These are phyloP conservation scores for Aleiodes leptofemur DNA, from an alignment of 2,888 invertebrate genomes.

Conservation along the genomic window DNA sequence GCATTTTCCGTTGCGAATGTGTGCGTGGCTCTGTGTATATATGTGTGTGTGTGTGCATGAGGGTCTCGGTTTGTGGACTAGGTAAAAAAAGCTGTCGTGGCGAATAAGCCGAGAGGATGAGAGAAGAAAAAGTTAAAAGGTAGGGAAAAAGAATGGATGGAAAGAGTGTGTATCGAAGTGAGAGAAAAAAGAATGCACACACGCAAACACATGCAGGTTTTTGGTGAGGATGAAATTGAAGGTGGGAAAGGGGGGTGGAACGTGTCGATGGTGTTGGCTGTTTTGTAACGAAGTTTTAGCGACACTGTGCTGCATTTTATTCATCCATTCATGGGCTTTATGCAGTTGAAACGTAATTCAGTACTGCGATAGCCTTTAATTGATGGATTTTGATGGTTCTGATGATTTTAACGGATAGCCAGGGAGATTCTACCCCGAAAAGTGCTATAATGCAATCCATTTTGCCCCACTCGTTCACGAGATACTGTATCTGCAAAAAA, in stretches of 20 bases:
- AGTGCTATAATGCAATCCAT: too few species aligned
- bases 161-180: conserved; percentile 27
- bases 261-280: conserved; percentile 54
- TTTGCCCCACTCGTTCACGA: too few species aligned
- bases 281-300: conserved; percentile 57
- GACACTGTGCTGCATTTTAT: conserved; percentile 48
- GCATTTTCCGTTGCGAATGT: conserved; percentile 47
- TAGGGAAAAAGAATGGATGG: conserved; percentile 16
- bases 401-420: background rate
- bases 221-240: conserved; percentile 39
- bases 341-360: too few species aligned
- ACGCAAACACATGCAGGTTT: background rate
- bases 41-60: background rate
- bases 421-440: background rate
- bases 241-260: conserved; percentile 8
- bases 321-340: conserved; percentile 13
- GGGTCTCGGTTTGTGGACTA: background rate
- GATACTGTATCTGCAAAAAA: too few species aligned
- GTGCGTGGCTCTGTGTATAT: too few species aligned
- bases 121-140: conserved; percentile 35
- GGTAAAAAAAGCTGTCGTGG: conserved; percentile 26
- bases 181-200: conserved; percentile 32
- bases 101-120: conserved; percentile 16
- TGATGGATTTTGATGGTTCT: background rate
- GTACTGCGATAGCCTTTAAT: too few species aligned